Conservation (phyloP, 2,888 invertebrate genomes). For the Auanema freiburgensis region DNA sequence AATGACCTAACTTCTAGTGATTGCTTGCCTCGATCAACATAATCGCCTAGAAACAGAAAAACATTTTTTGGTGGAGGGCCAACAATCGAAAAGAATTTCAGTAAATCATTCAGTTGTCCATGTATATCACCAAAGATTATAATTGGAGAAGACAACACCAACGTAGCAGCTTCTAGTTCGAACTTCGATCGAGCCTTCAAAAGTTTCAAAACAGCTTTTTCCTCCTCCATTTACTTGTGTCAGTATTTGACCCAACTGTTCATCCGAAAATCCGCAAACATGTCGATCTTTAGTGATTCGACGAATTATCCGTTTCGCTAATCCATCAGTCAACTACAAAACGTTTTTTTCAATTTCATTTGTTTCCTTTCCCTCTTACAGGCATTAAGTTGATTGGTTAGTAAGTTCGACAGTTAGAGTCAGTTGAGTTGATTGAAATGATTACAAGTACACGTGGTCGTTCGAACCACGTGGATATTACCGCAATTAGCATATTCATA, state of each 20-base stretch:
- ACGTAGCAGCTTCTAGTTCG: neutral
- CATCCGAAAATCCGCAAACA: conserved; percentile 29
- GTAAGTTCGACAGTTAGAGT: no score
- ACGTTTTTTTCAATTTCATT: no score
- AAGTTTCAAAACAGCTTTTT: conserved; percentile 3
- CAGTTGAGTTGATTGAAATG: no score
- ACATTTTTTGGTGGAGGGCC: conserved; percentile 46
- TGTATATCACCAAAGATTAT: conserved; percentile 53
- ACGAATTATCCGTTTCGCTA: conserved; percentile 30
- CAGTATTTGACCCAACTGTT: conserved; percentile 26
- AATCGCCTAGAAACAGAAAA: conserved; percentile 55
- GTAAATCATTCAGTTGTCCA: conserved; percentile 51
- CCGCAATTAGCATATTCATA: no score
- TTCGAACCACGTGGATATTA: no score
- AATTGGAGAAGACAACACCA: conserved; percentile 31
- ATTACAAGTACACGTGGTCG: no score
- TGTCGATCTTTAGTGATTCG: conserved; percentile 21
- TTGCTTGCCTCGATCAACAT: conserved; percentile 54
- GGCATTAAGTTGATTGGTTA: no score
- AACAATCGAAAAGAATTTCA: conserved; percentile 35
- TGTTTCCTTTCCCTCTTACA: no score
- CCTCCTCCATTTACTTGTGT: neutral
- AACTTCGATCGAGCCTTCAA: neutral
- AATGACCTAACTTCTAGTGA: conserved; percentile 37
- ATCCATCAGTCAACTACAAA: no score